phyloP scores from a whole-genome alignment of 2,113 vertebrate species.

The Xiphophorus couchianus region DNA sequence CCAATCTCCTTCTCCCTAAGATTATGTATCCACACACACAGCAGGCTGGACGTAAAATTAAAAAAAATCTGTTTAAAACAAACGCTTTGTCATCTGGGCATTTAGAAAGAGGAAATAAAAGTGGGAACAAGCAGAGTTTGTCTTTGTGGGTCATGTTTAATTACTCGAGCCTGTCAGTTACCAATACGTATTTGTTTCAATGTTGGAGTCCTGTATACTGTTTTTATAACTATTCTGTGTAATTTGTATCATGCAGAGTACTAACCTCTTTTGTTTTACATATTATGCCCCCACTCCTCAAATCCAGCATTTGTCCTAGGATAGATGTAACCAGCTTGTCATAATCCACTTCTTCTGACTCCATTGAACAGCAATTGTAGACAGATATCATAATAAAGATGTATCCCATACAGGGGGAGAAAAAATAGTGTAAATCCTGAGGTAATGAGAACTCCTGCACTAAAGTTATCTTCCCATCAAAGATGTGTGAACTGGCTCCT shows the following conservation, averaged over 20 bases:
- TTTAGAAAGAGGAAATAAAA: not conserved
- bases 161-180: no score
- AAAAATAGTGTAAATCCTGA: not conserved
- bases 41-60: slow-evolving; percentile 5
- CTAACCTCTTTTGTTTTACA: slow-evolving; percentile 53
- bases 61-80: slow-evolving; percentile 9
- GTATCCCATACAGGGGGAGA: slow-evolving; percentile 25
- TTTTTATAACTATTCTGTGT: not conserved
- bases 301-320: slow-evolving; percentile 21
- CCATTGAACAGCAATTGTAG: slow-evolving; percentile 8
- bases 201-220: not conserved
- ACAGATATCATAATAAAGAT: slow-evolving; percentile 22
- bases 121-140: no score
- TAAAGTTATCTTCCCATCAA: slow-evolving; percentile 4
- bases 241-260: slow-evolving; percentile 6
- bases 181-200: not conserved
- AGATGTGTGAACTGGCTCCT: slow-evolving; percentile 12
- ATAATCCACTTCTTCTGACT: slow-evolving; percentile 44
- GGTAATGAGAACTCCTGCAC: slow-evolving; percentile 5
- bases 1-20: slow-evolving; percentile 3
- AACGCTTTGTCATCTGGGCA: not conserved
- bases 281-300: slow-evolving; percentile 25
- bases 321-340: slow-evolving; percentile 2
- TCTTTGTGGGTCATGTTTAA: no score
- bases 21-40: not conserved